Evolutionary conservation across 92 coral and sea anemone genomes (phyloP).

Genomic region (Plumapathes pennacea): DNA sequence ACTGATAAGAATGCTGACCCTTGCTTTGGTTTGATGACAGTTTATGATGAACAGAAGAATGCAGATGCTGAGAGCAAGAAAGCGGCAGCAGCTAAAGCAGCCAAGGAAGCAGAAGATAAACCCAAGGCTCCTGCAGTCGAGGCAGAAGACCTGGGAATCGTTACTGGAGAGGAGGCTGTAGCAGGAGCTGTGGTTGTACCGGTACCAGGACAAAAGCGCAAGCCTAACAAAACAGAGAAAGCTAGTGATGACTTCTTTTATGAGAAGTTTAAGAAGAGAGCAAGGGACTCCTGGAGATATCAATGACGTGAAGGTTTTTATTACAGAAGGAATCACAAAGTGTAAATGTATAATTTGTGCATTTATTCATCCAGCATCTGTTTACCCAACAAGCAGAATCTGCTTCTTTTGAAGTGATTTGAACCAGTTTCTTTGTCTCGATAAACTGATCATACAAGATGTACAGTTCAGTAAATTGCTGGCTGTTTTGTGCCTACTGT

Average conservation of each 20-base stretch:
- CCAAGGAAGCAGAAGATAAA: constrained; percentile 63
- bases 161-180: constrained; percentile 30
- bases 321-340: too few species aligned
- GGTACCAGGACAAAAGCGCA: constrained; percentile 53
- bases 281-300: constrained; percentile 98
- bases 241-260: constrained; percentile 98
- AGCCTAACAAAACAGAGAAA: constrained; percentile 71
- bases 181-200: constrained; percentile 44
- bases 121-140: constrained; percentile 76
- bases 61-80: constrained; percentile 84
- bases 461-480: too few species aligned
- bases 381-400: too few species aligned
- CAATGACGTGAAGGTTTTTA: too few species aligned
- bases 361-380: too few species aligned
- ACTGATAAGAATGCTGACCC: too few species aligned
- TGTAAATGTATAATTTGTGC: too few species aligned
- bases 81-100: constrained; percentile 66
- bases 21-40: constrained; percentile 50
- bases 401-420: too few species aligned
- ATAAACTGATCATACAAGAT: too few species aligned
- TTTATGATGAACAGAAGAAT: constrained; percentile 81
- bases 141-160: constrained; percentile 47
- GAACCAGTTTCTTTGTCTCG: too few species aligned
- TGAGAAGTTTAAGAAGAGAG: constrained; percentile 91
- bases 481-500: too few species aligned